Evolutionary conservation across 2,888 invertebrate genomes (phyloP).

Genomic region (Ophion ventricosus): DNA sequence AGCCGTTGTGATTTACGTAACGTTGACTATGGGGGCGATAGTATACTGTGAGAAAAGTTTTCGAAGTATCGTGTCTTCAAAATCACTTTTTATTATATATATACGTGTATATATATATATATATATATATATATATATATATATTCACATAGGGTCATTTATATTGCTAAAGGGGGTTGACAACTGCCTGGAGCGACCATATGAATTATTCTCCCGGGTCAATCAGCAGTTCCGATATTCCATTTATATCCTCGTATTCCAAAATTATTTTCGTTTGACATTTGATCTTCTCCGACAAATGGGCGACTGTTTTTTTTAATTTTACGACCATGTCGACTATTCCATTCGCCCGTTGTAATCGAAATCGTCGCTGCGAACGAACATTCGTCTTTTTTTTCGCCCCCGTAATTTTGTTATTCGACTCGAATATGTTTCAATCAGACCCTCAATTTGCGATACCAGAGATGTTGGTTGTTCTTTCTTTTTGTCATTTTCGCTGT

Average conservation of each 20-base stretch:
- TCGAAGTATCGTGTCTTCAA: background rate
- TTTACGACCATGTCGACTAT: background rate
- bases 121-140: background rate
- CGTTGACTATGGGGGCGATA: background rate
- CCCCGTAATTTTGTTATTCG: too few relatives aligned
- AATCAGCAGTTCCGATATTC: constrained; percentile 58
- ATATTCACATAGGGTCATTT: background rate
- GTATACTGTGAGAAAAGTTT: too few relatives aligned
- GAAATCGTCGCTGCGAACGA: too few relatives aligned
- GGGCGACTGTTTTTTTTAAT: background rate
- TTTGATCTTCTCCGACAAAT: constrained; percentile 28
- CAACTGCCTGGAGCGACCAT: constrained; percentile 70
- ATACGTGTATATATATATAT: background rate
- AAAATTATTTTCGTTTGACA: constrained; percentile 46
- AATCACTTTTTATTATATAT: background rate
- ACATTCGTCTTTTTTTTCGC: too few relatives aligned
- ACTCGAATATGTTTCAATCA: too few relatives aligned
- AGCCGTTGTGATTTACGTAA: background rate
- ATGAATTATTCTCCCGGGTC: constrained; percentile 69
- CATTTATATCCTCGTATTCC: constrained; percentile 24
- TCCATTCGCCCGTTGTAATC: too few relatives aligned
- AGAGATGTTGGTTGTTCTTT: too few relatives aligned
- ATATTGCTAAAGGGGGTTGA: constrained; percentile 66
- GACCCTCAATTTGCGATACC: too few relatives aligned
- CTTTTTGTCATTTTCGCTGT: too few relatives aligned